These are phyloP conservation scores for Spilogale gracilis DNA, from an alignment of 2,113 vertebrate species.

Conservation along the genomic window DNA sequence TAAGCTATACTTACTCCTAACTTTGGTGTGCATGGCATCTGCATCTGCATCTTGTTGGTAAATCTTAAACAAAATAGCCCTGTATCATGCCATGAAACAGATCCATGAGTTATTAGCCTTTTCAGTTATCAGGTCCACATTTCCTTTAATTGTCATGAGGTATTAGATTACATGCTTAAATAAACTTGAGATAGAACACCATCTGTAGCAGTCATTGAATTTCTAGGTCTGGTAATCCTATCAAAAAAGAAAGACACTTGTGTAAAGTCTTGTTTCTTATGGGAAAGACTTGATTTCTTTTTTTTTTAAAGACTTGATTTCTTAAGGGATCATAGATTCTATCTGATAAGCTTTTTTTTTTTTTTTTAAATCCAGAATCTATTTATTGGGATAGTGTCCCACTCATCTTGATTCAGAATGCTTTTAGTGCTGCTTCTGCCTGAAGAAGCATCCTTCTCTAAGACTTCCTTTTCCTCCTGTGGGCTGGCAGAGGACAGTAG, in stretches of 20 bases:
- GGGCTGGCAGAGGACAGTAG: no score
- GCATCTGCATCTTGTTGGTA: background rate
- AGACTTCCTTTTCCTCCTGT: no score
- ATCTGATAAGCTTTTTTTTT: background rate
- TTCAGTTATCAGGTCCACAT: background rate
- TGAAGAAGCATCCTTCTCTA: no score
- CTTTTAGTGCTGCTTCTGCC: no score
- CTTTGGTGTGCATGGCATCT: background rate
- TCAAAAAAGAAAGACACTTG: conserved; percentile 18
- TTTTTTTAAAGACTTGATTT: background rate
- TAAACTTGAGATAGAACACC: background rate
- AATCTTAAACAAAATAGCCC: background rate
- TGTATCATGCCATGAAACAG: background rate
- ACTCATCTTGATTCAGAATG: no score
- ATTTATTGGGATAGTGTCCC: no score
- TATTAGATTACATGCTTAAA: background rate
- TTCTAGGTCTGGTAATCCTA: background rate
- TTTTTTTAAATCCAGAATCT: no score
- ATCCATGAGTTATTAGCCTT: background rate
- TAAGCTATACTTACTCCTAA: background rate
- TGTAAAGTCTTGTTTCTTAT: conserved; percentile 37
- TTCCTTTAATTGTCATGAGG: background rate
- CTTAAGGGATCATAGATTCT: conserved; percentile 16
- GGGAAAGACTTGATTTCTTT: background rate
- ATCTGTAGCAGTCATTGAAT: background rate